Conservation (phyloP, 2,797 vertebrate genomes). For the Sebastes diploproa region DNA sequence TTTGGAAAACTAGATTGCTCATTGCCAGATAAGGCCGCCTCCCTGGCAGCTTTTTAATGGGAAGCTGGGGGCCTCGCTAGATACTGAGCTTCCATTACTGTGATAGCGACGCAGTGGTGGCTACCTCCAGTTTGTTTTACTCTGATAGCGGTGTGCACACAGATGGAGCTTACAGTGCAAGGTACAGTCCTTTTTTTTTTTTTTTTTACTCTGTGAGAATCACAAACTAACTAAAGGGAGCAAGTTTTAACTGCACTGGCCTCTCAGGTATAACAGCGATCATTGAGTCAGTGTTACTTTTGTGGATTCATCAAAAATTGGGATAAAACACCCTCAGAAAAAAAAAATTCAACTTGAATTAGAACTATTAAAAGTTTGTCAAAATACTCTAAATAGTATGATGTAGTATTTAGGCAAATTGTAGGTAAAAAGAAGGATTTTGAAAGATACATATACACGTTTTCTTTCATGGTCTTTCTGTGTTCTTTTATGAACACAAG, state of each 20-base stretch:
- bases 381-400: too few species aligned
- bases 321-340: neutral
- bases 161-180: slow-evolving; percentile 27
- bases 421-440: too few species aligned
- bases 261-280: neutral
- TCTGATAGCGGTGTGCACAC: slow-evolving; percentile 43
- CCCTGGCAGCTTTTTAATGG: slow-evolving; percentile 61
- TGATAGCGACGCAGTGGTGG: slow-evolving; percentile 44
- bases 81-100: slow-evolving; percentile 58
- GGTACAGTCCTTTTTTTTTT: slow-evolving; percentile 9
- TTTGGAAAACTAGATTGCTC: slow-evolving; percentile 60
- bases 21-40: slow-evolving; percentile 63
- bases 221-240: neutral
- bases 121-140: slow-evolving; percentile 50
- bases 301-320: neutral
- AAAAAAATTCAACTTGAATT: neutral
- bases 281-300: neutral
- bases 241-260: neutral
- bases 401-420: too few species aligned
- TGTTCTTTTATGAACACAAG: too few species aligned
- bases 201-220: neutral
- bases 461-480: too few species aligned
- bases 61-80: slow-evolving; percentile 35
- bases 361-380: neutral
- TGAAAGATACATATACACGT: too few species aligned